Evolutionary conservation across 2,797 vertebrate species (phyloP), one percentile per base, ranked within the genome.

Genomic region (Channa striata): DNA sequence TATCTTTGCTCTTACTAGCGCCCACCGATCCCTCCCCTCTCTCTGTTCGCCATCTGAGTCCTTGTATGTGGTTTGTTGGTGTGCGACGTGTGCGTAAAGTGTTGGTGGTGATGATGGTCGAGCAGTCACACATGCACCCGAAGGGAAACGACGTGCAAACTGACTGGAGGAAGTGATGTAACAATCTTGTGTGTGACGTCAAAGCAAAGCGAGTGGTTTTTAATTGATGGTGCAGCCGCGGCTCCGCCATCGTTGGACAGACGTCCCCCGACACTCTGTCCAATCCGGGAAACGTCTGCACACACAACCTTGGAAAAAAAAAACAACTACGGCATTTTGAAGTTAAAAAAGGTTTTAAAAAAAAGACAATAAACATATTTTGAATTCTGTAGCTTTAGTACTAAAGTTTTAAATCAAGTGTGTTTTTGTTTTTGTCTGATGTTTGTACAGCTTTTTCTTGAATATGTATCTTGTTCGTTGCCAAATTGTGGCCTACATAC

Each of bases 371-470:
- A 90, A 88, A 90, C 89, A 93, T 90, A 91, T 94, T 94, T 94
- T 94, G 81, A 93, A 93, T 82, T 93, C 89, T 83, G 92, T 94
- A 93, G 93, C 94, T 95, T 96, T 94, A 94, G 92, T 93, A 95
- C 92, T 85, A 88, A 91, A 92, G 87, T 94, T 94, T 93, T 91
- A 92, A 94, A 94, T 90, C 83, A 77, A 91, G 93, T 93, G 92
- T 91, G 88, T 92, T 90, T 92, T 92, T 87, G 77, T 88, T 91
- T 91, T 89, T 93, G 93, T 94, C 92, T 85, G 91, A 89, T 88
- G 90, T 92, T 91, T 79, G 84, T 94, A 95, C 92, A 94, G 92
- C 91, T 93, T 89, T 95, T 94, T 92, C 85, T 90, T 91, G 89
- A 91, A 91, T 91, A 94, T 92, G 89, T 90, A 92, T 91, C 86